Evolutionary conservation across 2,888 invertebrate species (phyloP), one percentile per base, ranked within the genome.

Genomic region (Barypeithes pellucidus): DNA sequence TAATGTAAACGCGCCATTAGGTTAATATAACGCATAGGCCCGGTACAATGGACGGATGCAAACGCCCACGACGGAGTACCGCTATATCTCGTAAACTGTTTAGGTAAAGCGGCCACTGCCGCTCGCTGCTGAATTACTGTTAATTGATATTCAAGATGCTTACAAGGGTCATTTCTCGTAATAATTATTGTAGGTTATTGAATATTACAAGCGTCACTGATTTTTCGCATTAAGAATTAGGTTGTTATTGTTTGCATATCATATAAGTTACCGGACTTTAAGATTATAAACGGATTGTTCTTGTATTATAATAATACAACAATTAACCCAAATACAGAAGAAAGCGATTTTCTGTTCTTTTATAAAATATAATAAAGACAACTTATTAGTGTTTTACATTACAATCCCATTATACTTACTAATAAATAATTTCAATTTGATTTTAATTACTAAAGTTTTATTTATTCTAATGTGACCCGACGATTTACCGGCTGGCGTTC

Each of bases 131-230:
- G 63, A 62, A 45, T 62, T 62, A 62, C 62, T 45, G 54, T 57
- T 67, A 67, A 68, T 68, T 68, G 43, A 57, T 68, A 68, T 68
- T 68, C 68, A 20, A 14, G 50, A 47, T 50, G 47, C 20, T 33
- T 18, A 57, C 54, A 57, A 57, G 33, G 33, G 33, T 33, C 54
- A 57, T 16, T 57, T 57, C 18, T 33, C n/a, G 29, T 57, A 29
- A 14, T 50, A 52, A 29, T 50, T 7, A 24, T 57, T 2, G 54
- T 33, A 57, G 29, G 29, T 57, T 33, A 57, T 57, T 33, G 54
- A 57, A 33, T 33, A 54, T 29, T 33, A 57, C 16, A 33, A 4
- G 16, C 54, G 18, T 33, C 16, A 24, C 29, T n/a, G 20, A 47
- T 47, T 47, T 45, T 20, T 16, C 16, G 11, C 47, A 22, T 22